Conservation (phyloP, 2,797 vertebrate species). For the Threskiornis aethiopicus region DNA sequence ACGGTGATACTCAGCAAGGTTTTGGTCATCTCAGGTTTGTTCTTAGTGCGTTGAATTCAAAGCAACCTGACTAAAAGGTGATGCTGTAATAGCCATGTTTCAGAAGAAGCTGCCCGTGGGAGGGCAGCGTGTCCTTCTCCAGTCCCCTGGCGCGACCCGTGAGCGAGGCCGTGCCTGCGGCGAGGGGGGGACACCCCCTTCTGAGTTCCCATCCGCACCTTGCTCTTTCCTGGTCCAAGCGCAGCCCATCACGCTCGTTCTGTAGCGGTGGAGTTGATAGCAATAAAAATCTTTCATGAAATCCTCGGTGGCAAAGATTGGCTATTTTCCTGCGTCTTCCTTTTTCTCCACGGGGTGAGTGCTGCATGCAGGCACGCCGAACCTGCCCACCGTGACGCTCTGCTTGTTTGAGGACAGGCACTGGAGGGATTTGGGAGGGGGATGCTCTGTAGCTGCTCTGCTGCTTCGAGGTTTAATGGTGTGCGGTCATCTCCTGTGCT, state of each 20-base stretch:
- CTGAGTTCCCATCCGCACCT: background rate
- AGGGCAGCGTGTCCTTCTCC: background rate
- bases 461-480: background rate
- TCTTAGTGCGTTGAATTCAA: background rate
- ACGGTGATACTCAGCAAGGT: background rate
- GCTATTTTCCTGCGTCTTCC: background rate
- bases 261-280: background rate
- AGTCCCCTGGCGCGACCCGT: rapidly evolving
- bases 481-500: background rate
- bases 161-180: rapidly evolving
- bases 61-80: background rate
- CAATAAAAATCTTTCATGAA: background rate
- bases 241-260: background rate
- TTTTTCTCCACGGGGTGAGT: background rate
- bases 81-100: rapidly evolving
- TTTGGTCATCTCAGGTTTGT: rapidly evolving
- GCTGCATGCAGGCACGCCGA: background rate
- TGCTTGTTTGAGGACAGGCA: background rate
- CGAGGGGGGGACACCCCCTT: background rate
- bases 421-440: background rate
- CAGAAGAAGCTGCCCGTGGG: background rate
- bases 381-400: rapidly evolving
- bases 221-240: background rate
- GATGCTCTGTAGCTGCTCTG: background rate
- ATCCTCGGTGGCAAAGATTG: background rate